A percentile compares a stretch with the other conserved stretches of the same genome.
Evolutionary conservation across 2,113 vertebrate species (phyloP).

Genomic region (Chinchilla lanigera): DNA sequence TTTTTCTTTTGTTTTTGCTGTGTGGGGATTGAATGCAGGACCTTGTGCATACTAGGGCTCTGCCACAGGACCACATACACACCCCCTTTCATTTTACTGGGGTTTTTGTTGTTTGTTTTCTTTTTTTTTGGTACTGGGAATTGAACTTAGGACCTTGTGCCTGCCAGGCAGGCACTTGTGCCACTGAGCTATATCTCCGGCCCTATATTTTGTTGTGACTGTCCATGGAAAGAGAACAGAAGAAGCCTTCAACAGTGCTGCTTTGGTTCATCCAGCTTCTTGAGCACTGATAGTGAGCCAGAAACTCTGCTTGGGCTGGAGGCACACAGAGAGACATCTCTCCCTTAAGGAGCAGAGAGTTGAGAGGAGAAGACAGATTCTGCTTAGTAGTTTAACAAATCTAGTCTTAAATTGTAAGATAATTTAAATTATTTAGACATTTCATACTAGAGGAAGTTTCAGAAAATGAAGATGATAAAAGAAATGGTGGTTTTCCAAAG

Average conservation of each 20-base stretch:
- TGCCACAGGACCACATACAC: not conserved
- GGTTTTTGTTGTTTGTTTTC: no score
- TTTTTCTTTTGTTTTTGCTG: not conserved
- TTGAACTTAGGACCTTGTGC: no score
- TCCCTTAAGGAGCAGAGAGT: not conserved
- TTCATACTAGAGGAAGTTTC: slow-evolving; percentile 26
- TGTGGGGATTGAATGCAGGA: not conserved
- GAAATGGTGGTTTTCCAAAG: slow-evolving; percentile 40
- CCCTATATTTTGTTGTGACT: not conserved
- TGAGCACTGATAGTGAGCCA: not conserved
- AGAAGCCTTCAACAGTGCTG: not conserved
- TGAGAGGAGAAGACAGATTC: not conserved
- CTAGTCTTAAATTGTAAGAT: not conserved
- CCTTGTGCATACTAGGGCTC: not conserved
- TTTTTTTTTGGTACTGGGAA: no score
- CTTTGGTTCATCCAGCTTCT: not conserved
- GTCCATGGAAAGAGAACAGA: slow-evolving; percentile 14
- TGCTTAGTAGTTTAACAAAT: not conserved
- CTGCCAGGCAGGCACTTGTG: no score
- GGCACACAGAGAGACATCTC: not conserved
- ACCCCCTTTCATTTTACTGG: not conserved
- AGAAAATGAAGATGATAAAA: slow-evolving; percentile 38
- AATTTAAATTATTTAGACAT: slow-evolving; percentile 7
- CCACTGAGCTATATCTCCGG: no score
- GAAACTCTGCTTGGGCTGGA: not conserved